Evolutionary conservation across 37 sponge, comb jelly and placozoan genomes (phyloP), one percentile per base, ranked within the genome.

Genomic region (Cliona cf. orientalis): DNA sequence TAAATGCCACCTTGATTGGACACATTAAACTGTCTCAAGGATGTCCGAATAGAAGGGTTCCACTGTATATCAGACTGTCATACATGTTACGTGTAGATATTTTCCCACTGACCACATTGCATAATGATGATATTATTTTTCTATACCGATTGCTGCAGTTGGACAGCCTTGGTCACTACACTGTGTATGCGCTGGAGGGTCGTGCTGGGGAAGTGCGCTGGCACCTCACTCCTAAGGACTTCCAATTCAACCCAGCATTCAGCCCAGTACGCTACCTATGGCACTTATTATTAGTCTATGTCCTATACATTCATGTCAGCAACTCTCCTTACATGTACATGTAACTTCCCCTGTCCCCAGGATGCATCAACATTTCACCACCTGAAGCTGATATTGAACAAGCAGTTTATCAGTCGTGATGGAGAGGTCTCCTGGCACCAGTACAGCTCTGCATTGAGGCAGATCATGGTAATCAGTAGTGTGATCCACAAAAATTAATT

Each of bases 361-460:
- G 75, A 83, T 1, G 45, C 41, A 25, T 84, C 90, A 1, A 74
- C 84, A 42, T 84, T 84, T 40, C 61, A 46, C 25, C 84, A 84
- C 42, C 41, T 79, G 40, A 89, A 89, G 78, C 79, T 89, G 36
- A 22, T 71, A 35, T 23, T 83, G 43, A 74, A 67, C 56, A 73
- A 60, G 17, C 75, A 66, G 35, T 28, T 66, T 1, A 55, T 33
- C 61, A 42, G 25, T 7, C 86, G 80, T 32, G 37, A 44, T 42
- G 91, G 91, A 33, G 91, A 91, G 59, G 86, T 91, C 36, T 91
- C 91, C 45, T 91, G 91, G 91, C 91, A 91, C 5, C 91, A 91
- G 69, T 91, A 80, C 62, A 86, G 87, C 58, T 42, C 59, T 46
- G 68, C 87, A 19, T 33, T 91, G 61, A 76, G 77, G 26, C 46